Evolutionary conservation across 2,113 vertebrate genomes (phyloP), one percentile per base, ranked within the genome.

Genomic region (Xyliphius kryptos): DNA sequence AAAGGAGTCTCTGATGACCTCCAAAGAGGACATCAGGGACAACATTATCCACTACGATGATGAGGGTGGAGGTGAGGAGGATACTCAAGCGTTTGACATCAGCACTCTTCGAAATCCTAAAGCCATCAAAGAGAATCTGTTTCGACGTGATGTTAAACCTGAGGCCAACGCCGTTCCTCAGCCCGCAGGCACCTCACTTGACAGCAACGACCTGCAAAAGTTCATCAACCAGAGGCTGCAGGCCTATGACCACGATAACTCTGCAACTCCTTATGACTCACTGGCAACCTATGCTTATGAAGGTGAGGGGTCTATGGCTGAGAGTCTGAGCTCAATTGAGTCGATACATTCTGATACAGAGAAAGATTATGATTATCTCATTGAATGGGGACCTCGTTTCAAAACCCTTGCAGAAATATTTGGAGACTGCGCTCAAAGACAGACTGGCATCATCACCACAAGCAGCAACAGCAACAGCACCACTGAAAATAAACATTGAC

Each of bases 21-120:
- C 95, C 19, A 98, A 99, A 66, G 96, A 99, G 83, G 95, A 99
- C 76, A 88, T 99, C 76, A 87, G 96, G 63, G 96, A 99, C 76
- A 99, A 99, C 1, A 94, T 99, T 41, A 98, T 98, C 79, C 94
- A 97, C 77, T 99, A 99, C 1, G 95, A 99, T 58, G 96, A 99
- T 16, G 96, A 99, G 77, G 96, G 96, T 36, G 96, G 96, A 0
- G 95, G 96, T 0, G 96, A 99, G 68, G 96, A 99, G 69, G 96
- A 99, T 81, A 99, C 96, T 2, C 94, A 97, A 54, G 96, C 96
- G 10, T 99, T 99, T 0, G 96, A 99, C 82, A 98, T 99, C 37
- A 93, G 94, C 15, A 94, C 96, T 2, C 90, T 99, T 54, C 89
- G 96, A 66, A 97, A 97, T 70, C 94, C 94, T 22, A 97, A 97